Base-by-base conservation (phyloP, 2,113 vertebrate species). In the Corythoichthys intestinalis region DNA sequence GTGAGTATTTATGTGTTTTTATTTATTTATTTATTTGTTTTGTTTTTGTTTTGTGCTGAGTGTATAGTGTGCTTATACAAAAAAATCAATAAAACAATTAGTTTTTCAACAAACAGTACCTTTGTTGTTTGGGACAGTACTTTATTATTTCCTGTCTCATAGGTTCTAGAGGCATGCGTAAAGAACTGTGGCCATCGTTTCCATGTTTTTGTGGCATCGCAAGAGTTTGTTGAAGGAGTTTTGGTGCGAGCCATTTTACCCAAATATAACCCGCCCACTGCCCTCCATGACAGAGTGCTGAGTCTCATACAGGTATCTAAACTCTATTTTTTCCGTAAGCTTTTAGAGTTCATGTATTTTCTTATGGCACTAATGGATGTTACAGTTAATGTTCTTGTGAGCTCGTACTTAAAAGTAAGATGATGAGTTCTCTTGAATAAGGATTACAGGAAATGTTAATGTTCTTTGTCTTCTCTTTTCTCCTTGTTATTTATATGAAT, bases 151-250 rank as follows among this genome's bases (percentile, higher is more conserved):
- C 2, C 37, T 70, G 17, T 69, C 46, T 2, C 17, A 15, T 67
- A 99, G 97, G 95, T 98, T 66, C 91, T 99, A 12, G 97, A 99
- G 84, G 91, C 96, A 0, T 99, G 97, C 0, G 97, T 99, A 73
- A 99, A 99, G 89, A 99, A 99, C 91, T 99, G 97, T 0, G 96
- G 96, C 28, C 95, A 96, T 73, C 94, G 97, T 67, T 98, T 99
- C 85, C 97, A 99, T 0, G 62, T 94, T 46, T 87, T 96, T 46
- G 94, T 98, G 60, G 92, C 95, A 38, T 94, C 91, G 56, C 93
- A 94, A 74, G 96, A 99, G 62, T 99, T 99, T 37, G 93, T 98
- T 65, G 96, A 99, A 84, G 92, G 92, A 0, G 96, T 99, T 67
- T 87, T 99, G 65, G 97, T 99, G 65, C 92, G 91, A 76, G 91